Conservation (phyloP, 2,113 vertebrate species). For the Lichenostomus cassidix region DNA sequence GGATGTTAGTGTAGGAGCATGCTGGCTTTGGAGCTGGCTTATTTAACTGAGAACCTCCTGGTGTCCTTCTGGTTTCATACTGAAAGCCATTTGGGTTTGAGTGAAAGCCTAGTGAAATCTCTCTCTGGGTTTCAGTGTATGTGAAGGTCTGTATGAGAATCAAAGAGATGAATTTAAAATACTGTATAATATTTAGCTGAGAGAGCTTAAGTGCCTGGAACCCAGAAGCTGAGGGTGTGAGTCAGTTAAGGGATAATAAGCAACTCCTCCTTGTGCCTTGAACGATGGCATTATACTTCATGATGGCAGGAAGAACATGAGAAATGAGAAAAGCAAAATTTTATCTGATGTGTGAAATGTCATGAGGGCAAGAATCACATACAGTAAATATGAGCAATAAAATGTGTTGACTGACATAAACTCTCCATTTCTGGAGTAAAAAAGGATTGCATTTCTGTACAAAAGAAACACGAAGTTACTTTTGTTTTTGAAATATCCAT, state of each 20-base stretch:
- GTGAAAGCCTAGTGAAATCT: neutral
- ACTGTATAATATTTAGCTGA: neutral
- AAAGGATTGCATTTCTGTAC: neutral
- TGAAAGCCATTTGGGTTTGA: neutral
- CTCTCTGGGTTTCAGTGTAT: neutral
- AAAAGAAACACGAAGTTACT: neutral
- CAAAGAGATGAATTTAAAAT: neutral
- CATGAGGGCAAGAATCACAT: neutral
- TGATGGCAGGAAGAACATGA: neutral
- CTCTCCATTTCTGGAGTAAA: neutral
- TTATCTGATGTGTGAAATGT: neutral
- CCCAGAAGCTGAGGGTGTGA: neutral
- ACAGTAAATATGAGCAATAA: neutral
- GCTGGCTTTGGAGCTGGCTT: neutral
- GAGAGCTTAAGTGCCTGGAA: neutral
- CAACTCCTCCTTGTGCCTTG: neutral
- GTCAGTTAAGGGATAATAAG: neutral
- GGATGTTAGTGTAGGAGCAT: neutral
- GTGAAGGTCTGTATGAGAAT: neutral
- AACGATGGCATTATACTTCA: neutral
- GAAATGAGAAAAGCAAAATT: constrained; percentile 29
- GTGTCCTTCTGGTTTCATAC: neutral
- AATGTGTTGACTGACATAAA: neutral
- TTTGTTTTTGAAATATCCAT: neutral
- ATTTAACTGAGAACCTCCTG: neutral